Conservation (phyloP, 2,888 invertebrate genomes). For the Zaprionus lineosus region DNA sequence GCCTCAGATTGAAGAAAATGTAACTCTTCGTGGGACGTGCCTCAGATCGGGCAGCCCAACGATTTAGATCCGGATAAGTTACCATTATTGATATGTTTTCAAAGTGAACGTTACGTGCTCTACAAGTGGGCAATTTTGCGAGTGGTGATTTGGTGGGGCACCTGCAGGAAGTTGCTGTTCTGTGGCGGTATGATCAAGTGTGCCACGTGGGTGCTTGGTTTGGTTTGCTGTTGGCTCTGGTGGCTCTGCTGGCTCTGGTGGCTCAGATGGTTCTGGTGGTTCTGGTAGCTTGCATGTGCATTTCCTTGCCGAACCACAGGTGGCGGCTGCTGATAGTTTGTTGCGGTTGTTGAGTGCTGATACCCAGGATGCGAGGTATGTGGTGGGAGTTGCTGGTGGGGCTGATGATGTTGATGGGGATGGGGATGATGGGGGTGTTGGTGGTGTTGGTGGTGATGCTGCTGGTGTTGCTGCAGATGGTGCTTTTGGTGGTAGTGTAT, state of each 20-base stretch:
- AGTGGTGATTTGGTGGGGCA: slow-evolving; percentile 63
- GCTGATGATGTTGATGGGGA: slow-evolving; percentile 31
- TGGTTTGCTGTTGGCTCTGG: slow-evolving; percentile 21
- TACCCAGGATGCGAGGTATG: slow-evolving; percentile 41
- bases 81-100: neutral
- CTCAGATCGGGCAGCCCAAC: too few species aligned
- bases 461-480: slow-evolving; percentile 50
- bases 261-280: slow-evolving; percentile 14
- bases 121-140: slow-evolving; percentile 72
- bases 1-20: too few species aligned
- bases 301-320: slow-evolving; percentile 15
- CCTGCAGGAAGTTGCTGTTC: slow-evolving; percentile 76
- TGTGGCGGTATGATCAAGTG: slow-evolving; percentile 80
- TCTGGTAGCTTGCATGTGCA: slow-evolving; percentile 14
- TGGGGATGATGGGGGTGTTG: slow-evolving; percentile 16
- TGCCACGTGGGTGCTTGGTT: slow-evolving; percentile 59
- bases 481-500: slow-evolving; percentile 80
- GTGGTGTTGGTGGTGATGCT: slow-evolving; percentile 33
- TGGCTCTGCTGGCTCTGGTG: slow-evolving; percentile 19
- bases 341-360: slow-evolving; percentile 60
- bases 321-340: slow-evolving; percentile 55
- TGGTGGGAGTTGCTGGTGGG: slow-evolving; percentile 27
- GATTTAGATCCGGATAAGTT: neutral
- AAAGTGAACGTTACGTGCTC: neutral
- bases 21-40: too few species aligned